These are phyloP conservation scores for Drosophila santomea DNA, from an alignment of 1,140 invertebrate species.

Conservation along the genomic window DNA sequence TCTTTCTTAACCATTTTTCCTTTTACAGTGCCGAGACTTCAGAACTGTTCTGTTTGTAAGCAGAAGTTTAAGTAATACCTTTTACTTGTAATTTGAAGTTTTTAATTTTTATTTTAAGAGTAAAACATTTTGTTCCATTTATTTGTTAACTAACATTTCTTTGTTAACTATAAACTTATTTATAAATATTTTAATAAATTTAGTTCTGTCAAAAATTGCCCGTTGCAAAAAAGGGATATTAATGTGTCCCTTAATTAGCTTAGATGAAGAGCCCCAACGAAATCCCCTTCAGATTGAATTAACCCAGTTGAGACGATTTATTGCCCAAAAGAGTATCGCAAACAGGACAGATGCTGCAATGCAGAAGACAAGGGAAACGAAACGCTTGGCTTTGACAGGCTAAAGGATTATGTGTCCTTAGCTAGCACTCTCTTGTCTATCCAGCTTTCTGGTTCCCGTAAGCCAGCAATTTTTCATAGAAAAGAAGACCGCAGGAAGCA, in stretches of 20 bases:
- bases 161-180: not conserved
- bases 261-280: not conserved
- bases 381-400: conserved; percentile 44
- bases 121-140: not conserved
- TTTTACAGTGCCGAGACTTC: too few species aligned
- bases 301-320: conserved; percentile 6
- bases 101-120: too few species aligned
- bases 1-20: too few species aligned
- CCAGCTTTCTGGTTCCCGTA: conserved; percentile 18
- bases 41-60: too few species aligned
- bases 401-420: conserved; percentile 66
- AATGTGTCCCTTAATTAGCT: not conserved
- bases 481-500: conserved; percentile 15
- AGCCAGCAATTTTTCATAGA: conserved; percentile 67
- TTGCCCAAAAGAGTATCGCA: conserved; percentile 11
- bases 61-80: too few species aligned
- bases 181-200: too few species aligned
- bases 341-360: conserved; percentile 30
- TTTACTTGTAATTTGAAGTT: too few species aligned
- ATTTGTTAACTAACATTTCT: too few species aligned
- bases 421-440: not conserved
- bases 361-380: conserved; percentile 10
- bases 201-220: too few species aligned
- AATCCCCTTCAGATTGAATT: not conserved
- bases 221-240: too few species aligned